These are phyloP conservation scores for Coleophora flavipennella DNA, from an alignment of 2,888 invertebrate genomes.

Conservation along the genomic window DNA sequence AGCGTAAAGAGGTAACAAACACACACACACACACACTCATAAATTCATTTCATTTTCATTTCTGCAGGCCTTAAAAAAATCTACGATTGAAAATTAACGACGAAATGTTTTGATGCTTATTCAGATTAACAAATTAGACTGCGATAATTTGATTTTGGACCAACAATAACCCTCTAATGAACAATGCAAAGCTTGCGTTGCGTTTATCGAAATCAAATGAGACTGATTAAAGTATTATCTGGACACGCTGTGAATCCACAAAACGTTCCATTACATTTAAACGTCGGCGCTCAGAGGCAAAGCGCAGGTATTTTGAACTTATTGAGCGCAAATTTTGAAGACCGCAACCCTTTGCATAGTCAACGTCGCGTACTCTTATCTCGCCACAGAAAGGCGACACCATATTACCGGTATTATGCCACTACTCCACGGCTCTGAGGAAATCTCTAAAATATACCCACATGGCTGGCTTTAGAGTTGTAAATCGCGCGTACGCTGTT, in stretches of 20 bases:
- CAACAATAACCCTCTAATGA: slow-evolving; percentile 32
- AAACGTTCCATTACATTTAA: slow-evolving; percentile 23
- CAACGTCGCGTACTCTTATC: slow-evolving; percentile 73
- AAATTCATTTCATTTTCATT: too few relatives aligned
- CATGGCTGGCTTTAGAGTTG: slow-evolving; percentile 40
- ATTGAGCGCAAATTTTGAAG: slow-evolving; percentile 71
- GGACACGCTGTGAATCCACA: slow-evolving; percentile 16
- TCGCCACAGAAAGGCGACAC: slow-evolving; percentile 70
- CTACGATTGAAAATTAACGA: not conserved
- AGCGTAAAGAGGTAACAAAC: too few relatives aligned
- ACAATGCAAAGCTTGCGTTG: slow-evolving; percentile 23
- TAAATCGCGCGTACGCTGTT: slow-evolving; percentile 42
- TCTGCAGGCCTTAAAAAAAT: too few relatives aligned
- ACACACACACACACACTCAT: too few relatives aligned
- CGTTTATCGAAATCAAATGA: slow-evolving; percentile 24
- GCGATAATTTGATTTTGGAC: slow-evolving; percentile 19
- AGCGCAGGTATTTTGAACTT: slow-evolving; percentile 58
- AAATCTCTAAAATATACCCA: slow-evolving; percentile 37
- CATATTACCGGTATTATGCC: slow-evolving; percentile 70
- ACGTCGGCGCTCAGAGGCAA: slow-evolving; percentile 36
- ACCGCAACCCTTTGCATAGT: slow-evolving; percentile 73
- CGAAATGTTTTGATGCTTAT: not conserved
- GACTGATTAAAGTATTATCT: slow-evolving; percentile 34
- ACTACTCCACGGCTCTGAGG: slow-evolving; percentile 24
- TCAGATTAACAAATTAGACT: slow-evolving; percentile 21